phyloP scores from a whole-genome alignment of 1,140 invertebrate genomes.

The Calliopsis andreniformis region DNA sequence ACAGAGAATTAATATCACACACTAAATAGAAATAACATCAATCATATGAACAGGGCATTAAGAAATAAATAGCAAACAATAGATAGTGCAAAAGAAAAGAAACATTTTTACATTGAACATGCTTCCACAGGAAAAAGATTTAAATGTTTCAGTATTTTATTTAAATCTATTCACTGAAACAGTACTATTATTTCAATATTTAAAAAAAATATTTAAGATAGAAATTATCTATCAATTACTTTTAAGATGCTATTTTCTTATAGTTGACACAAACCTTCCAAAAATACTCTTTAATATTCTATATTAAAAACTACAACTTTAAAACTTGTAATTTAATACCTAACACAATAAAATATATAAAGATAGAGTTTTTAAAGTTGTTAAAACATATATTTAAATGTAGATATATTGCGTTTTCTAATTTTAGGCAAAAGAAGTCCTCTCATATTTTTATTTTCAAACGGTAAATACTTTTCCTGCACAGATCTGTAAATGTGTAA shows the following conservation, averaged over 20 bases:
- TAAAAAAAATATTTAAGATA: not conserved
- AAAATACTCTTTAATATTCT: not conserved
- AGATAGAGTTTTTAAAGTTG: not conserved
- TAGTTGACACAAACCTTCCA: too few relatives aligned
- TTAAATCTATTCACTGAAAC: not conserved
- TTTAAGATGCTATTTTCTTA: too few relatives aligned
- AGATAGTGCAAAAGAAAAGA: slow-evolving; percentile 40
- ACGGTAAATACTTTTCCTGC: too few relatives aligned
- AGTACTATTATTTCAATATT: not conserved
- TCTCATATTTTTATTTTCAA: too few relatives aligned
- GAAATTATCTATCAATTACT: not conserved
- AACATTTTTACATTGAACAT: slow-evolving; percentile 55
- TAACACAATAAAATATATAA: not conserved
- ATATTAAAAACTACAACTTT: not conserved
- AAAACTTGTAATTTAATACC: not conserved
- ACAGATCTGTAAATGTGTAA: slow-evolving; percentile 29
- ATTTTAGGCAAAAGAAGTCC: not conserved
- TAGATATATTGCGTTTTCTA: slow-evolving; percentile 39
- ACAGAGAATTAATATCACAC: slow-evolving; percentile 22
- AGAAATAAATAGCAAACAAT: slow-evolving; percentile 43
- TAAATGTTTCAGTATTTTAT: not conserved
- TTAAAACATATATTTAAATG: not conserved
- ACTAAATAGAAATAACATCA: slow-evolving; percentile 37
- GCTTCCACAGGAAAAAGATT: slow-evolving; percentile 40
- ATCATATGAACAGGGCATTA: slow-evolving; percentile 28